Conservation (phyloP, 2,888 invertebrate genomes). For the Hyppa rectilinea region DNA sequence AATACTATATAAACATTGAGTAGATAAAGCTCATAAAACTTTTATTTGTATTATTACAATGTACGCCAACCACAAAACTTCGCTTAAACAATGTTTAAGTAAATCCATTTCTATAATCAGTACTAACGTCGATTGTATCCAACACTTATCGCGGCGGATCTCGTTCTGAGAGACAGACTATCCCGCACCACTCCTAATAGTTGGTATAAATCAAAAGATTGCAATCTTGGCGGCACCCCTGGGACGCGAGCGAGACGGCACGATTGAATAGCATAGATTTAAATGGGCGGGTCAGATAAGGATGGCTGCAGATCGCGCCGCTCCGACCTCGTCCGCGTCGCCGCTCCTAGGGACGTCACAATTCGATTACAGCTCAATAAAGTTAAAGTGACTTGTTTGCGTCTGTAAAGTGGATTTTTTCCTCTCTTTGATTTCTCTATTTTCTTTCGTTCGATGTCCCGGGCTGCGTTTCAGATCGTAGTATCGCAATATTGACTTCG, state of each 20-base stretch:
- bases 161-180: slow-evolving; percentile 87
- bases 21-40: slow-evolving; percentile 28
- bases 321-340: slow-evolving; percentile 79
- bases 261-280: slow-evolving; percentile 91
- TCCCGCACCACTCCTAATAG: slow-evolving; percentile 89
- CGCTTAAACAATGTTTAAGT: slow-evolving; percentile 71
- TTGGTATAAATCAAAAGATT: slow-evolving; percentile 91
- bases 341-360: slow-evolving; percentile 89
- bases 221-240: slow-evolving; percentile 90
- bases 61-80: slow-evolving; percentile 45
- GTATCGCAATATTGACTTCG: slow-evolving; percentile 64
- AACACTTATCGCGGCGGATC: slow-evolving; percentile 85
- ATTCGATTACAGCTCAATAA: slow-evolving; percentile 91
- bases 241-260: slow-evolving; percentile 90
- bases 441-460: slow-evolving; percentile 75
- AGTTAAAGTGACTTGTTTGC: slow-evolving; percentile 91
- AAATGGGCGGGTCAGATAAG: slow-evolving; percentile 90
- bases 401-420: slow-evolving; percentile 90
- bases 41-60: slow-evolving; percentile 31
- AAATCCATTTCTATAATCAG: slow-evolving; percentile 88
- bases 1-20: slow-evolving; percentile 7
- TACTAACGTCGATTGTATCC: slow-evolving; percentile 86
- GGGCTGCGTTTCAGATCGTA: slow-evolving; percentile 68
- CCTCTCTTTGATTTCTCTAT: slow-evolving; percentile 85
- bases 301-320: slow-evolving; percentile 87